Base-by-base conservation (phyloP, 1,140 invertebrate species). In the Arctopsyche grandis region DNA sequence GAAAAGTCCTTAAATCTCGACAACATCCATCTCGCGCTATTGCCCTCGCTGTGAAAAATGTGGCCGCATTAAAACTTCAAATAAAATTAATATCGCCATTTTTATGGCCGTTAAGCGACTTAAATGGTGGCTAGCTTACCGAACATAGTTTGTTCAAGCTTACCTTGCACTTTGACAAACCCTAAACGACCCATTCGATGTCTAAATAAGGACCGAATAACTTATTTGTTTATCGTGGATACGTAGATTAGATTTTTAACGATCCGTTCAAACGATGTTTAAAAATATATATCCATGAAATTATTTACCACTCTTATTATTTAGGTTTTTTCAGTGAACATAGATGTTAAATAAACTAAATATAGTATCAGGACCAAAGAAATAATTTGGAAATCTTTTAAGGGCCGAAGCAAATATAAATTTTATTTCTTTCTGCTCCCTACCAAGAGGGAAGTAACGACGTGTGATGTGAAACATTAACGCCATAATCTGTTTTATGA, bases 81-180 rank as follows among this genome's bases (percentile, higher is more conserved):
- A 80, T 80, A 80, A 80, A 80, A 80, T 80, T 80, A 80, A 80
- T 80, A 80, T 80, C 79, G 69, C 79, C 79, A 80, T 77, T 63
- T 80, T 80, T 75, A 79, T 77, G 79, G 46, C 48, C 69, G 69
- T 71, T 71, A 71, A 71, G 43, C 69, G 24, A 24, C 29, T 29
- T 21, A 71, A 71, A 71, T 21, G 44, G 69, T 38, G 24, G 5
- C 44, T 38, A 38, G 69, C n/a, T 71, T 71, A 71, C 43, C 14
- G 9, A 46, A 10, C 14, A 19, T 5, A 10, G 66, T 69, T 69
- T 69, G 66, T 69, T 10, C 5, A 69, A 69, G 66, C 38, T 71
- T 46, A 38, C 14, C 21, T 69, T 19, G 69, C 10, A 21, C n/a
- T 46, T 38, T 46, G 69, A 71, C n/a, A 71, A 66, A 12, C 63